These are phyloP conservation scores for Podiceps cristatus DNA, from an alignment of 2,113 vertebrate genomes.

Conservation along the genomic window DNA sequence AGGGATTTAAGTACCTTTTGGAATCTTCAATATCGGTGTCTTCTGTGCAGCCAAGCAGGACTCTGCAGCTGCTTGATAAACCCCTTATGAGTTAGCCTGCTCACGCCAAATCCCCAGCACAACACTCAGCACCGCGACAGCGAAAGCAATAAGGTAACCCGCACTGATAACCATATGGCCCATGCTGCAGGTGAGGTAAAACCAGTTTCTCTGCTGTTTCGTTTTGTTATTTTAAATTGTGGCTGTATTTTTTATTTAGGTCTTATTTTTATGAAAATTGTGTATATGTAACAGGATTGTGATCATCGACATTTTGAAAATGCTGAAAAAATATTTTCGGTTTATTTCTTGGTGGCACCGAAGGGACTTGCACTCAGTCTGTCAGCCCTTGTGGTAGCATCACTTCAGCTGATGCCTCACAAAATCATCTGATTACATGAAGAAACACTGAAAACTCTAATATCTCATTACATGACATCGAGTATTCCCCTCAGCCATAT, in stretches of 20 bases:
- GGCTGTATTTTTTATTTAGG: background rate
- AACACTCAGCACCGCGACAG: background rate
- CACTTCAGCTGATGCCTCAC: background rate
- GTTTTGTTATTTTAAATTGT: background rate
- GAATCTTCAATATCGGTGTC: background rate
- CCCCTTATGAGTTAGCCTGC: background rate
- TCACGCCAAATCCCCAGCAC: background rate
- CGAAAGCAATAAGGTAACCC: background rate
- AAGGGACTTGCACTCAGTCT: background rate
- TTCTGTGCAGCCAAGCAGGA: background rate
- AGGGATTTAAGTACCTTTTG: background rate
- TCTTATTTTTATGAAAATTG: background rate
- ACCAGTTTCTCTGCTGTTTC: background rate
- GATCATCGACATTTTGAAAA: background rate
- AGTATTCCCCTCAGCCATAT: background rate
- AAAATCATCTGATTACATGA: background rate
- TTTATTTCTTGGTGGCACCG: background rate
- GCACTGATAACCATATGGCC: background rate
- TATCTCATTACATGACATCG: background rate
- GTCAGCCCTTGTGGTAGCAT: background rate
- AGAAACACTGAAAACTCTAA: background rate
- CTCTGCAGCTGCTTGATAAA: background rate
- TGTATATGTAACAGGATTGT: background rate
- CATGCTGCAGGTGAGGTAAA: background rate
- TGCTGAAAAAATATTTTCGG: background rate